Evolutionary conservation across 2,888 invertebrate genomes (phyloP), one percentile per base, ranked within the genome.

Genomic region (Cheilosia soror): DNA sequence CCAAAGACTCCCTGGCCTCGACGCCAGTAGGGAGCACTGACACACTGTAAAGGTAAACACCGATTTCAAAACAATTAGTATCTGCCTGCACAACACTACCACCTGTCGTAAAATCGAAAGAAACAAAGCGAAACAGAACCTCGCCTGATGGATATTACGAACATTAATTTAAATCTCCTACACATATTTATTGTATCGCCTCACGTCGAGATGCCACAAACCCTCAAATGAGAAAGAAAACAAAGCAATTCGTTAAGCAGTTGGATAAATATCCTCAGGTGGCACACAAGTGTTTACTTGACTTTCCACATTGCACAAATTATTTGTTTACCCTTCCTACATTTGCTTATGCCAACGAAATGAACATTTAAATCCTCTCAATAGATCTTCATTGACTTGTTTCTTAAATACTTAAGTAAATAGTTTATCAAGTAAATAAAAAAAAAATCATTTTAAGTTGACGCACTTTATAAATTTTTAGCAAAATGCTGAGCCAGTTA

Each of bases 181-280:
- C n/a, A n/a, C 4, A n/a, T 44, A 5, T 15, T 15, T 51, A 27
- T 11, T 25, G 11, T 13, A 51, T 27, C 51, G 27, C 25, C 5
- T 29, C 51, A 51, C 29, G 11, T 5, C 51, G 27, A 13, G 27
- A 51, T 25, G 49, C 11, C 49, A 51, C 25, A 51, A 47, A 15
- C 11, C 27, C 20, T 9, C 3, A n/a, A 44, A 47, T 31, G 33
- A 7, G 20, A 25, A 29, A 15, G 15, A 55, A 57, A 71, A 15
- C 71, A 27, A 60, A 20, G 27, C 9, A 44, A 63, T 63, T 53
- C 42, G 20, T 42, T 9, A 73, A 55, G n/a, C 73, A 51, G 58
- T 58, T 25, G 58, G 76, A 60, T 44, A 60, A 76, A 68, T 76
- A 68, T 42, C 76, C 53, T 9, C 60, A 60, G 60, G 58, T 51